Conservation (phyloP, 1,140 invertebrate genomes). For the Copidosoma floridanum region DNA sequence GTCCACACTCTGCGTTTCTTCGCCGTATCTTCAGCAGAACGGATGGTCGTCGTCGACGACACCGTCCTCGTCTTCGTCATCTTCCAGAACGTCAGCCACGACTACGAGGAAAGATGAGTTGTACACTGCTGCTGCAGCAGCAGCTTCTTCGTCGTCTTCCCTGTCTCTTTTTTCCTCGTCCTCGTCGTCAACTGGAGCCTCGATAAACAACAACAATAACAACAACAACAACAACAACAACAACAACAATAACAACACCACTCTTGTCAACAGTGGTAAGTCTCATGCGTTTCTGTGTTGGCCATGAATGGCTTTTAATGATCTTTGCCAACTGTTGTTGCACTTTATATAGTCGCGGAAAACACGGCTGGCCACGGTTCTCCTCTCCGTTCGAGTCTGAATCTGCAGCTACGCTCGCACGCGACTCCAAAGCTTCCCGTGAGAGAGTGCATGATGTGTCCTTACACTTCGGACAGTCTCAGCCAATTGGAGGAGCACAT, state of each 20-base stretch:
- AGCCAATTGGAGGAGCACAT: conserved; percentile 79
- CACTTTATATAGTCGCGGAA: conserved; percentile 22
- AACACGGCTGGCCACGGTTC: conserved; percentile 54
- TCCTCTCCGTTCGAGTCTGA: conserved; percentile 58
- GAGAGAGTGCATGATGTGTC: conserved; percentile 75
- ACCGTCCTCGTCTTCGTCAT: conserved; percentile 24
- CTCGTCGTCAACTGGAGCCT: too few species aligned
- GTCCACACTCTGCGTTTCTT: conserved; percentile 2
- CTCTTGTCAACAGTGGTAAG: conserved; percentile 34
- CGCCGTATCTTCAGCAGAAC: conserved; percentile 41
- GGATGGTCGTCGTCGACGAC: conserved; percentile 42
- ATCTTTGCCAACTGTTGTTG: too few species aligned
- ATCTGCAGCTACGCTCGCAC: conserved; percentile 54
- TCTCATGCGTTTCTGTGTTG: too few species aligned
- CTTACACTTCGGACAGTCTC: conserved; percentile 72
- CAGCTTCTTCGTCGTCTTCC: neutral
- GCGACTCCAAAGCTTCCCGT: conserved; percentile 49
- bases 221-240: conserved; percentile 57
- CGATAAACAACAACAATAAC: conserved; percentile 35
- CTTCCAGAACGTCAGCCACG: neutral
- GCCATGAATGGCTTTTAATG: too few species aligned
- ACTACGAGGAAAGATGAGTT: conserved; percentile 5
- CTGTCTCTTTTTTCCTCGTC: too few species aligned
- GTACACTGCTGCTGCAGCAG: neutral
- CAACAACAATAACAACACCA: conserved; percentile 54